phyloP scores from a whole-genome alignment of 37 sponge, comb jelly and placozoan genomes.

The Mnemiopsis leidyi region DNA sequence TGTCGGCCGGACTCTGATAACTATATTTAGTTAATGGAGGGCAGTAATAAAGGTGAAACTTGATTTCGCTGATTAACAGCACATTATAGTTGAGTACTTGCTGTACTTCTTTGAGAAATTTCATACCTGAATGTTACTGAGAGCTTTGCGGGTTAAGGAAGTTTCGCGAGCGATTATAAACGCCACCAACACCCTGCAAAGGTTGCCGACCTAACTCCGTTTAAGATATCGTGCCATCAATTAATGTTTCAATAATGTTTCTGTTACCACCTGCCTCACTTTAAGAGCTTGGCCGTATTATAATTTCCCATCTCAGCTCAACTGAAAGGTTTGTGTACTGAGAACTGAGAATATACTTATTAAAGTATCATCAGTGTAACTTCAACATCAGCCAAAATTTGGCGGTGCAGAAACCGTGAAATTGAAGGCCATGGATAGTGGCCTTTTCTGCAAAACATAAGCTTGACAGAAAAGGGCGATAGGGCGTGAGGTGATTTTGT shows the following conservation, averaged over 20 bases:
- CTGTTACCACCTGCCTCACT: background rate
- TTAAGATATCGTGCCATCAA: background rate
- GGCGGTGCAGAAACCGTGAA: no score
- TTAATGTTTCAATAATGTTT: background rate
- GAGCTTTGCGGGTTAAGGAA: no score
- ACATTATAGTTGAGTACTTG: background rate
- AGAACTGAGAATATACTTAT: no score
- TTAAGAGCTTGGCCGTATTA: background rate
- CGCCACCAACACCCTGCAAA: background rate
- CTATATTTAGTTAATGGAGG: background rate
- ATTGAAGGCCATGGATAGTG: no score
- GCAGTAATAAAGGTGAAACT: background rate
- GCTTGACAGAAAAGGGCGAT: no score
- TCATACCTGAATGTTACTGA: background rate
- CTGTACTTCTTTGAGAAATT: background rate
- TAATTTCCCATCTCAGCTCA: background rate
- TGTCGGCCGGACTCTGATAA: background rate
- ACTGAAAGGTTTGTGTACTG: no score
- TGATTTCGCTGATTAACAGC: background rate
- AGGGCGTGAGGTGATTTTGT: no score
- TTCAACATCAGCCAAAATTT: no score
- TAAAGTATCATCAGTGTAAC: no score
- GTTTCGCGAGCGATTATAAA: background rate
- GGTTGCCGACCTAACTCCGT: background rate
- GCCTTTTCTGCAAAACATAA: no score